Base-by-base conservation (phyloP, 2,797 vertebrate species). In the Aeoliscus strigatus region DNA sequence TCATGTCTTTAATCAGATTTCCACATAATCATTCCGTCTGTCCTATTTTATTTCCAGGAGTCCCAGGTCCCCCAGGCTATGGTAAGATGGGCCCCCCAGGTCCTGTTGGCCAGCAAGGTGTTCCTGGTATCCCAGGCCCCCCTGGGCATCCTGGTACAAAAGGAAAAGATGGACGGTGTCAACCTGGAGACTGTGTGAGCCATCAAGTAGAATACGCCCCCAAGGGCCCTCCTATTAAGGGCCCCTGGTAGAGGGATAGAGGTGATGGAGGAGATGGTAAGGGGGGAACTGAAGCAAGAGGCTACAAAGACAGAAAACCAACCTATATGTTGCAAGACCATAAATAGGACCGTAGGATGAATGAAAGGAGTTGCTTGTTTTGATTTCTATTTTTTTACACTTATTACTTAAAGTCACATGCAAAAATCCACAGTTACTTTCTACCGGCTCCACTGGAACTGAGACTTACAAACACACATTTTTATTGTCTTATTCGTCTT, bases 21-120 rank as follows among this genome's bases (percentile, higher is more conserved):
- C 4, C 1, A 9, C 4, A 13, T 1, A 6, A 7, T 27, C 26
- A 39, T 28, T 33, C 10, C 9, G 5, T 9, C 1, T 40, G 5
- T 33, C 18, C 38, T 3, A 1, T 27, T 29, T 40, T 2, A 37
- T 39, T 2, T 43, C 11, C 60, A 98, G 96, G 96, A 73, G 60
- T 92, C 26, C 94, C 94, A 10, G 96, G 95, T 1, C 80, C 91
- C 21, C 93, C 87, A 4, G 95, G 95, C 25, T 98, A 98, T 0
- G 91, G 96, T 31, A 98, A 98, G 77, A 90, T 91, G 74, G 96
- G 95, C 0, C 77, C 92, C 7, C 88, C 94, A 0, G 96, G 96
- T 21, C 54, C 94, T 0, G 90, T 92, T 60, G 96, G 96, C 16
- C 95, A 96, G 50, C 96, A 98, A 75, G 96, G 96, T 9, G 92